Conservation (phyloP, 2,888 invertebrate genomes). For the Venustoraphidia nigricollis region DNA sequence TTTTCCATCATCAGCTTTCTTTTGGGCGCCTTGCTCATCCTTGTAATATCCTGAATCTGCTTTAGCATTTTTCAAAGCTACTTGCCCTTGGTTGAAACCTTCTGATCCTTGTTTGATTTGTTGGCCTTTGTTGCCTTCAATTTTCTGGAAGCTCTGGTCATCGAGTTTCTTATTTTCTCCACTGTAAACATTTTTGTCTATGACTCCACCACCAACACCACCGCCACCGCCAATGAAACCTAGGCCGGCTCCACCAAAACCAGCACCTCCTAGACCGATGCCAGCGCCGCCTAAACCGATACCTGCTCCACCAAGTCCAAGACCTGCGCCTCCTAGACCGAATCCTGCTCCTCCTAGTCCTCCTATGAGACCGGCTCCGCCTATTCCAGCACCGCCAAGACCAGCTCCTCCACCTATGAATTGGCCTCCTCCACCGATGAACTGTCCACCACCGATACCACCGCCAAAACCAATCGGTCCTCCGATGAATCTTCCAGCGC, state of each 20-base stretch:
- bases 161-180: constrained; percentile 39
- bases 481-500: constrained; percentile 10
- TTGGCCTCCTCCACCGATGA: constrained; percentile 4
- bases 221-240: constrained; percentile 28
- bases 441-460: constrained; percentile 6
- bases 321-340: constrained; percentile 3
- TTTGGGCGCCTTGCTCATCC: constrained; percentile 40
- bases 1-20: constrained; percentile 41
- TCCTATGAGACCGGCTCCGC: constrained; percentile 6
- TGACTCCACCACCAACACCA: constrained; percentile 30
- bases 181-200: constrained; percentile 39
- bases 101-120: constrained; percentile 38
- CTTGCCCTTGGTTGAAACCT: constrained; percentile 37
- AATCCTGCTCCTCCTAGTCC: constrained; percentile 8
- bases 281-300: not conserved
- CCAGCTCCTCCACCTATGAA: constrained; percentile 9
- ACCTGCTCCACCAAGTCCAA: not conserved
- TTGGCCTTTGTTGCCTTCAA: constrained; percentile 37
- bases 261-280: not conserved
- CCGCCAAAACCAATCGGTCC: constrained; percentile 9
- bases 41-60: constrained; percentile 37
- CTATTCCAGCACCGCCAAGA: constrained; percentile 4
- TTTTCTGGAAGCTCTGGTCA: constrained; percentile 36
- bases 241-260: not conserved
- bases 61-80: constrained; percentile 25